phyloP scores from a whole-genome alignment of 2,113 vertebrate genomes.

The Nyctibius bracteatus region DNA sequence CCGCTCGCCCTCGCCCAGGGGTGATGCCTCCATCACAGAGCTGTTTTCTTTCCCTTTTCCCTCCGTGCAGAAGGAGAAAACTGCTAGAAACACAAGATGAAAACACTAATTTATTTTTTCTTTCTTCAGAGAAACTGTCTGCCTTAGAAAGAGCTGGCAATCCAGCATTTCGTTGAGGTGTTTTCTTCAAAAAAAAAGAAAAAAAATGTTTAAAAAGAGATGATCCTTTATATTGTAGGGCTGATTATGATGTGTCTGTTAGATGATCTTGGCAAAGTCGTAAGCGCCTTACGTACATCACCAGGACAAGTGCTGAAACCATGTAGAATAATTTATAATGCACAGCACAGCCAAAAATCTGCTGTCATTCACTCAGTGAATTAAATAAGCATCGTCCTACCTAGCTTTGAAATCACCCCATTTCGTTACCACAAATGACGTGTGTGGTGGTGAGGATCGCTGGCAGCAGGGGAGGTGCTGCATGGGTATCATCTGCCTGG shows the following conservation, averaged over 20 bases:
- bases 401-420: background rate
- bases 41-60: background rate
- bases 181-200: background rate
- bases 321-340: background rate
- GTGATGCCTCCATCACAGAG: background rate
- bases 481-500: background rate
- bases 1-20: background rate
- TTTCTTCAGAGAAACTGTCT: background rate
- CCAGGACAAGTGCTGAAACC: conserved; percentile 13
- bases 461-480: background rate
- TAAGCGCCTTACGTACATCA: background rate
- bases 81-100: background rate
- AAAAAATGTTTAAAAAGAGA: background rate
- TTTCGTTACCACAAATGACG: background rate
- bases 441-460: rapidly evolving
- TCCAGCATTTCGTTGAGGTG: background rate
- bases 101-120: background rate
- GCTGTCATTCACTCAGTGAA: background rate
- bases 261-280: conserved; percentile 12
- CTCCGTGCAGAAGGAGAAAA: background rate
- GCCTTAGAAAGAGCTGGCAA: background rate
- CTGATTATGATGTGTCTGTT: background rate
- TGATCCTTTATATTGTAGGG: background rate
- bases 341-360: background rate
- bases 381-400: background rate